Percentiles rank a stretch among this genome's conserved stretches.
Conservation (phyloP, 2,797 vertebrate species). For the Nyctalus aviator region DNA sequence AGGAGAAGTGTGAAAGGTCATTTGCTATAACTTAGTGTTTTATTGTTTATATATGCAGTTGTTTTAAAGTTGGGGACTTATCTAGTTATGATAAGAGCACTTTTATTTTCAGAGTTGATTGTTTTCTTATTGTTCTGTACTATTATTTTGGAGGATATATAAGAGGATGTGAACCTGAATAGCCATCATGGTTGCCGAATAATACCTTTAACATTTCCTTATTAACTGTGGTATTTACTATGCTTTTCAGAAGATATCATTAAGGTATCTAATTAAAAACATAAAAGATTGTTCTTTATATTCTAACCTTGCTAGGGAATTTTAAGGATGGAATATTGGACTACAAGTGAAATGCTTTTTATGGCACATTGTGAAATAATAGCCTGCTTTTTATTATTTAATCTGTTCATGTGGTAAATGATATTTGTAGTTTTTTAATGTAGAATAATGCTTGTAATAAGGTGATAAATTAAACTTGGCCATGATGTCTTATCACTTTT, state of each 20-base stretch:
- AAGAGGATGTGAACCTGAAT: background rate
- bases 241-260: background rate
- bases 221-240: background rate
- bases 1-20: background rate
- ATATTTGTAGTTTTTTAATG: background rate
- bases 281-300: background rate
- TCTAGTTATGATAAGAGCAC: background rate
- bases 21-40: background rate
- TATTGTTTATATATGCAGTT: background rate
- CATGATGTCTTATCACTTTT: background rate
- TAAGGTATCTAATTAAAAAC: background rate
- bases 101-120: background rate
- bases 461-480: background rate
- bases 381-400: background rate
- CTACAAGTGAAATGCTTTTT: background rate
- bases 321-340: background rate
- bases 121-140: background rate
- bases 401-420: background rate
- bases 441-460: background rate
- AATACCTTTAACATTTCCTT: background rate
- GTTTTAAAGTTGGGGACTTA: background rate
- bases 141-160: background rate
- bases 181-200: background rate
- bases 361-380: background rate
- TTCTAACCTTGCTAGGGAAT: background rate